These are phyloP conservation scores for Lordiphosa andalusiaca DNA, from an alignment of 2,888 invertebrate genomes.

Conservation along the genomic window DNA sequence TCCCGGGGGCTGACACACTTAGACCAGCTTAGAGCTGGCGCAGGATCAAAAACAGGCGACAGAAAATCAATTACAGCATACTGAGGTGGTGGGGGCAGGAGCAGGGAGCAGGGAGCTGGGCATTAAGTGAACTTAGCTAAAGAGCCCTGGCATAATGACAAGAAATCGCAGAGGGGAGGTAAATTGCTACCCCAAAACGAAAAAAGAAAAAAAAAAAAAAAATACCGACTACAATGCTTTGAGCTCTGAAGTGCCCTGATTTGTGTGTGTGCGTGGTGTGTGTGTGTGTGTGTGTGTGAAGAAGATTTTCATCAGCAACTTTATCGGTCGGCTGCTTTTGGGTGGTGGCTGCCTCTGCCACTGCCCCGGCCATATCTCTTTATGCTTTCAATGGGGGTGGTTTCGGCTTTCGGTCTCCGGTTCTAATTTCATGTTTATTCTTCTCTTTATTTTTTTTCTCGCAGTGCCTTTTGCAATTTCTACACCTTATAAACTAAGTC, in stretches of 20 bases:
- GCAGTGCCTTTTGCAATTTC: conserved; percentile 74
- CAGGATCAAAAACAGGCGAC: conserved; percentile 36
- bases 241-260: conserved; percentile 52
- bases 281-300: conserved; percentile 32
- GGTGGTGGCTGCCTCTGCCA: conserved; percentile 59
- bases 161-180: conserved; percentile 9
- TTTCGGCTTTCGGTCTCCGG: conserved; percentile 36
- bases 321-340: conserved; percentile 62
- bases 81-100: conserved; percentile 22
- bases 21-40: conserved; percentile 26
- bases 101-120: conserved; percentile 24
- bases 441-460: conserved; percentile 28
- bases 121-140: conserved; percentile 63
- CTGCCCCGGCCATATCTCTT: conserved; percentile 27
- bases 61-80: conserved; percentile 62
- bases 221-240: conserved; percentile 43
- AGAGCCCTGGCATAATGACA: conserved; percentile 52
- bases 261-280: conserved; percentile 7
- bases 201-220: conserved; percentile 6
- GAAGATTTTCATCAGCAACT: conserved; percentile 68
- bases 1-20: conserved; percentile 51
- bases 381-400: conserved; percentile 46
- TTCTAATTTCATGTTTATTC: conserved; percentile 20
- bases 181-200: conserved; percentile 25
- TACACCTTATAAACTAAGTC: conserved; percentile 57